A percentile compares a stretch with the other conserved stretches of the same genome.
These are phyloP conservation scores for Pardosa pseudoannulata DNA, from an alignment of 2,888 invertebrate species.

Conservation along the genomic window DNA sequence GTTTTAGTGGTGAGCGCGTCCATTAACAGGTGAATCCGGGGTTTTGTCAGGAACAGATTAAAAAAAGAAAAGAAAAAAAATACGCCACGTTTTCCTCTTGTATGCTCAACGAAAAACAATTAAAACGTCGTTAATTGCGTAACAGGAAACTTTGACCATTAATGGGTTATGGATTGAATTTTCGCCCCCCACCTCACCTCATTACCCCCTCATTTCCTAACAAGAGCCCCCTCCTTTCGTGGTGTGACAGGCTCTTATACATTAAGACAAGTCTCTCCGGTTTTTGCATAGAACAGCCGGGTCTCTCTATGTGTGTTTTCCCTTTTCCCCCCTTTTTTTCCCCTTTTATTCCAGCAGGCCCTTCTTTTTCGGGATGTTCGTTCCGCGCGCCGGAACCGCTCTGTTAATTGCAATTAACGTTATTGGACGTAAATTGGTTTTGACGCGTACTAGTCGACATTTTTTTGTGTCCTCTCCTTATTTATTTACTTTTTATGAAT, in stretches of 20 bases:
- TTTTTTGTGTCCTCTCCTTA: conserved; percentile 15
- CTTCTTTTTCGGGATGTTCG: conserved; percentile 24
- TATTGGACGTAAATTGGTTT: conserved; percentile 70
- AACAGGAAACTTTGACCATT: conserved; percentile 67
- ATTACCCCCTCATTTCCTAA: conserved; percentile 25
- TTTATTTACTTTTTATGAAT: conserved; percentile 1
- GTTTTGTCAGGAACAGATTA: no score
- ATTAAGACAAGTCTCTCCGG: conserved; percentile 50
- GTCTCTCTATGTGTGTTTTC: no score
- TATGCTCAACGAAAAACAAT: conserved; percentile 39
- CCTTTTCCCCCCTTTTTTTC: no score
- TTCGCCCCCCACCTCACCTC: conserved; percentile 4
- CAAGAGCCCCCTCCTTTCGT: neutral
- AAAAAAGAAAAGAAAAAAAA: no score
- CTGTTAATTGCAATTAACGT: conserved; percentile 69
- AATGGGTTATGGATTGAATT: conserved; percentile 51
- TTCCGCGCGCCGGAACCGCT: conserved; percentile 46
- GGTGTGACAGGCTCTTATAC: conserved; percentile 67
- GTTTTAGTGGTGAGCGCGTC: neutral
- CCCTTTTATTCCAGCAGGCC: neutral
- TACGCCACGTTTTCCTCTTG: neutral
- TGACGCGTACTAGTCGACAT: conserved; percentile 31
- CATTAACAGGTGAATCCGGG: neutral
- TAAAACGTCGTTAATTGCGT: conserved; percentile 69
- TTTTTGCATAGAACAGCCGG: conserved; percentile 25